Evolutionary conservation across 92 coral and sea anemone genomes (phyloP), one percentile per base, ranked within the genome.

Genomic region (Muricea muricata): DNA sequence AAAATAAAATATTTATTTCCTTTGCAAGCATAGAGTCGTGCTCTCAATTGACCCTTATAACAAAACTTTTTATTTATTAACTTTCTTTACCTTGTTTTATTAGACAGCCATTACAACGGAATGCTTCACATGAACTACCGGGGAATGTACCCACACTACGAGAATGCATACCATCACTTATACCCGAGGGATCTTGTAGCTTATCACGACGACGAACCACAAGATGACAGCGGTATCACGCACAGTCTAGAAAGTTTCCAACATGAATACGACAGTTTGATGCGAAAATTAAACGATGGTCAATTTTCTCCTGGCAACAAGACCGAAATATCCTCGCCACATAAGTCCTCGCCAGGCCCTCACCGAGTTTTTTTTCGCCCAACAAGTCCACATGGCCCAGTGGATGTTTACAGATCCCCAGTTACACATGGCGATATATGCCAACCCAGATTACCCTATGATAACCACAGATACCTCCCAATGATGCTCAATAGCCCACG

Each of bases 241-340:
- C 57, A 75, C n/a, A 75, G 32, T 20, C 40, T 75, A 10, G 65
- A 34, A 70, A 70, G 39, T 70, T 78, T 78, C 33, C 70, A 78
- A 56, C 71, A 78, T 10, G 83, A 78, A 78, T 78, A 78, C 71
- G 83, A 56, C 9, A 78, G 83, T 21, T 39, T 78, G 7, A 78
- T 78, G 83, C 47, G 65, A 75, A 52, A 75, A 57, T 26, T 21
- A n/a, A 42, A 23, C 34, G 65, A 75, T 35, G 40, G 26, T 1
- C 42, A 75, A 37, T 30, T 31, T 17, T 25, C 39, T 0, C 46
- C 65, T 13, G 25, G 80, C 79, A 41, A 73, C 65, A 5, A 75
- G 21, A 26, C 7, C 33, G 25, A 32, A 24, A 75, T 47, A 17
- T 32, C 2, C 39, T 18, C 42, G 52, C 31, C 78, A 40, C 47